Percentiles rank a stretch among this genome's conserved stretches.
Evolutionary conservation across 2,888 invertebrate species (phyloP).

Genomic region (Amiota communis): DNA sequence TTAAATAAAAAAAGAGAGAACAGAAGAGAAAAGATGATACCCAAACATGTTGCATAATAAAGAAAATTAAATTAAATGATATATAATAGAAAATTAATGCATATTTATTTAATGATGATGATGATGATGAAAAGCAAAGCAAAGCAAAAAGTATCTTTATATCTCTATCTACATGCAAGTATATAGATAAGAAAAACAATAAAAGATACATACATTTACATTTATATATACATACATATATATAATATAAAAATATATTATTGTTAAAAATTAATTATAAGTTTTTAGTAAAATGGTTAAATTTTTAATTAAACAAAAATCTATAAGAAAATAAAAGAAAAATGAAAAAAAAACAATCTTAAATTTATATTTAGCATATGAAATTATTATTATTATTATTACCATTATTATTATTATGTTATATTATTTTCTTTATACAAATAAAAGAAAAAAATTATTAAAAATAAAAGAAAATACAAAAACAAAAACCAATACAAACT

Average conservation of each 20-base stretch:
- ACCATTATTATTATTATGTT: constrained; percentile 49
- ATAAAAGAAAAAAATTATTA: constrained; percentile 35
- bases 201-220: constrained; percentile 48
- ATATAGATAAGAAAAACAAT: too few species aligned
- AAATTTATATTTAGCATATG: constrained; percentile 59
- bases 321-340: constrained; percentile 36
- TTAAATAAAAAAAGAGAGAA: constrained; percentile 37
- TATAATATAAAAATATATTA: constrained; percentile 50
- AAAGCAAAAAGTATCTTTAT: constrained; percentile 12
- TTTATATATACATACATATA: constrained; percentile 47
- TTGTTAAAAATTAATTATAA: constrained; percentile 63
- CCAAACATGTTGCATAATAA: constrained; percentile 13
- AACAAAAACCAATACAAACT: constrained; percentile 37
- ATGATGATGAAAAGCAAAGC: constrained; percentile 11
- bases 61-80: constrained; percentile 12
- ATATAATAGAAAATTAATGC: constrained; percentile 20
- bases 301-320: constrained; percentile 52
- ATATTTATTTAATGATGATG: constrained; percentile 36
- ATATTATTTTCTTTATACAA: constrained; percentile 56
- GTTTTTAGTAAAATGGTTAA: constrained; percentile 66
- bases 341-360: constrained; percentile 42
- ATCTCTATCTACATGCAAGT: constrained; percentile 36
- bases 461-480: constrained; percentile 36
- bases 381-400: constrained; percentile 31
- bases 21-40: constrained; percentile 31